These are phyloP conservation scores for Eupristina koningsbergeri DNA, from an alignment of 1,140 invertebrate genomes.

Conservation along the genomic window DNA sequence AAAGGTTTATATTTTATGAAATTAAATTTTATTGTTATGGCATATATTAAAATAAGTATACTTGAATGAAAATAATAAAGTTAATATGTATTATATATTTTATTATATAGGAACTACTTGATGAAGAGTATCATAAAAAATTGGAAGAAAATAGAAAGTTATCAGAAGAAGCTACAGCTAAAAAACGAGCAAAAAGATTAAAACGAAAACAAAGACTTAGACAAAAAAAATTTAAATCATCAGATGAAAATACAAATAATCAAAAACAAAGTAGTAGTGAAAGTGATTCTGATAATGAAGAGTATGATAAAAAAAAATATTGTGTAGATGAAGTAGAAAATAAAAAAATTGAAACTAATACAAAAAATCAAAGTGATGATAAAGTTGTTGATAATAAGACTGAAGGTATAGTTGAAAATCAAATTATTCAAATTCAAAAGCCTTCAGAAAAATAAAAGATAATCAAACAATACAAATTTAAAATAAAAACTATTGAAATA, in stretches of 20 bases:
- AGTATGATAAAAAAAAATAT: conserved; percentile 50
- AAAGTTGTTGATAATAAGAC: not conserved
- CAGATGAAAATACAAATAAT: conserved; percentile 57
- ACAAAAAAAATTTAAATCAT: conserved; percentile 75
- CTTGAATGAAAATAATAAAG: not conserved
- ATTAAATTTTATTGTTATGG: not conserved
- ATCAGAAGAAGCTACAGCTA: conserved; percentile 87
- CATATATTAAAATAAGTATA: no score
- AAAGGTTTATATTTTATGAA: conserved; percentile 72
- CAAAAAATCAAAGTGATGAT: not conserved
- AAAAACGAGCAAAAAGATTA: conserved; percentile 87
- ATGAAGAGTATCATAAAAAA: conserved; percentile 87
- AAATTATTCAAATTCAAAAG: not conserved
- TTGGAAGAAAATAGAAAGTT: conserved; percentile 84
- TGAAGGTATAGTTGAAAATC: conserved; percentile 11
- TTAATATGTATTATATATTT: not conserved
- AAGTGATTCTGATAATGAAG: conserved; percentile 53
- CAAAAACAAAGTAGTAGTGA: conserved; percentile 54
- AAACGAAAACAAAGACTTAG: conserved; percentile 82
- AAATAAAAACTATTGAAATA: not conserved
- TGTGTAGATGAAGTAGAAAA: conserved; percentile 48
- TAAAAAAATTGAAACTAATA: not conserved
- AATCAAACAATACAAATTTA: conserved; percentile 19
- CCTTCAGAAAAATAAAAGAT: no score
- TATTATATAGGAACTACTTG: conserved; percentile 80